These are phyloP conservation scores for Lemur catta DNA, from an alignment of 2,797 vertebrate genomes.

Conservation along the genomic window DNA sequence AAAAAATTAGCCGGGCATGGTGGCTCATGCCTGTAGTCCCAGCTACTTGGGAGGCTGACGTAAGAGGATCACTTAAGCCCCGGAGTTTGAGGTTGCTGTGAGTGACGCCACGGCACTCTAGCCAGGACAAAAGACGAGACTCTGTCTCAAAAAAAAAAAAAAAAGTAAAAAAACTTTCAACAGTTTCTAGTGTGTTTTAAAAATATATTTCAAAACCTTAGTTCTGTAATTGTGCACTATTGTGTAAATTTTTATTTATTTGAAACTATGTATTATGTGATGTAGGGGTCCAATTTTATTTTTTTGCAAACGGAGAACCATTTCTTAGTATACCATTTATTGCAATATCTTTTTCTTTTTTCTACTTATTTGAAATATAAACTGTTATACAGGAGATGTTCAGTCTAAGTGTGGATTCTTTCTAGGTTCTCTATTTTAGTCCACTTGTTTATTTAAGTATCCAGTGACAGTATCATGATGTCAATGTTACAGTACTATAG, in stretches of 20 bases:
- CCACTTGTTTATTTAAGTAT: neutral
- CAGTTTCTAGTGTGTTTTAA: neutral
- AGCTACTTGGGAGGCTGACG: no score
- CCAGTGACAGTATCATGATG: neutral
- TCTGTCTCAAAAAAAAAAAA: no score
- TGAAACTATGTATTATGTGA: neutral
- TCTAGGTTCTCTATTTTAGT: neutral
- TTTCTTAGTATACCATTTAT: neutral
- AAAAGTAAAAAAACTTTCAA: neutral
- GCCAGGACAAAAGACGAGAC: no score
- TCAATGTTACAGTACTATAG: neutral
- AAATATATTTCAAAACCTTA: neutral
- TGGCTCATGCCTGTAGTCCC: no score
- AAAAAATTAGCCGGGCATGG: no score
- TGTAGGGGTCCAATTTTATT: fast-evolving
- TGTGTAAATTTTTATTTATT: neutral
- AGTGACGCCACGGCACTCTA: no score
- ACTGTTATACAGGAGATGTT: neutral
- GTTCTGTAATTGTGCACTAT: neutral
- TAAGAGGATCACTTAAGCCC: no score
- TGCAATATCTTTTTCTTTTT: neutral
- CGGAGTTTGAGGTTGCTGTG: no score
- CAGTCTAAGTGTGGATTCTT: neutral
- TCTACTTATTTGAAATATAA: neutral
- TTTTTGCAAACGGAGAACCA: neutral